Evolutionary conservation across 2,797 vertebrate genomes (phyloP).

Genomic region (Taenioides sp.): DNA sequence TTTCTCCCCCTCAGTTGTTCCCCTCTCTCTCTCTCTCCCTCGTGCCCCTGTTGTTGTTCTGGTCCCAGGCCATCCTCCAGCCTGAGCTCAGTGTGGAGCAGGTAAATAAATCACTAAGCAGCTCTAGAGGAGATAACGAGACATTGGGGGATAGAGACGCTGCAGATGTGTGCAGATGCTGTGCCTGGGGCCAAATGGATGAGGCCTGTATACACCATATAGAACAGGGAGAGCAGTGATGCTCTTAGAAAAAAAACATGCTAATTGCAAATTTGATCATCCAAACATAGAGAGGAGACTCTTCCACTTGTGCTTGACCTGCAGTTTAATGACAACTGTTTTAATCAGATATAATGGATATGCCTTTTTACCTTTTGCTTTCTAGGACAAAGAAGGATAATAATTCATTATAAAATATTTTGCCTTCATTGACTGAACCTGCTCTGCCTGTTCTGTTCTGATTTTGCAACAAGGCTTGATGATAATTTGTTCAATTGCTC

Average conservation of each 20-base stretch:
- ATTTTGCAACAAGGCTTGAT: background rate
- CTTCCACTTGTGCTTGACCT: conserved; percentile 2
- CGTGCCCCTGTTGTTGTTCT: conserved; percentile 29
- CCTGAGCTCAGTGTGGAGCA: conserved; percentile 62
- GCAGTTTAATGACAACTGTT: background rate
- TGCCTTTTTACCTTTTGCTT: background rate
- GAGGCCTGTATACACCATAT: conserved; percentile 53
- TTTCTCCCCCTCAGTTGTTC: conserved; percentile 56
- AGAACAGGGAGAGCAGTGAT: conserved; percentile 18
- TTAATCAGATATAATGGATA: background rate
- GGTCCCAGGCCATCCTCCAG: conserved; percentile 44
- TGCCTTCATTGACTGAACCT: background rate
- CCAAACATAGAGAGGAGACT: conserved; percentile 24
- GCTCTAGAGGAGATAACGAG: conserved; percentile 77
- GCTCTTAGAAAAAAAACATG: conserved; percentile 56
- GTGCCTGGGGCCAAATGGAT: conserved; percentile 62
- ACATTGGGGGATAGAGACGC: conserved; percentile 68
- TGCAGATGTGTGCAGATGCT: conserved; percentile 76
- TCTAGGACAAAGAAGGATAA: background rate
- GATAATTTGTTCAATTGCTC: no score
- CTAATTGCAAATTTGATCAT: conserved; percentile 45
- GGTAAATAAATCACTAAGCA: conserved; percentile 82
- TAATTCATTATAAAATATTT: background rate
- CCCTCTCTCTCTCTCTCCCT: conserved; percentile 39
- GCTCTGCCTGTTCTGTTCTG: background rate